phyloP scores from a whole-genome alignment of 2,888 invertebrate species.

The Eupithecia dodoneata region DNA sequence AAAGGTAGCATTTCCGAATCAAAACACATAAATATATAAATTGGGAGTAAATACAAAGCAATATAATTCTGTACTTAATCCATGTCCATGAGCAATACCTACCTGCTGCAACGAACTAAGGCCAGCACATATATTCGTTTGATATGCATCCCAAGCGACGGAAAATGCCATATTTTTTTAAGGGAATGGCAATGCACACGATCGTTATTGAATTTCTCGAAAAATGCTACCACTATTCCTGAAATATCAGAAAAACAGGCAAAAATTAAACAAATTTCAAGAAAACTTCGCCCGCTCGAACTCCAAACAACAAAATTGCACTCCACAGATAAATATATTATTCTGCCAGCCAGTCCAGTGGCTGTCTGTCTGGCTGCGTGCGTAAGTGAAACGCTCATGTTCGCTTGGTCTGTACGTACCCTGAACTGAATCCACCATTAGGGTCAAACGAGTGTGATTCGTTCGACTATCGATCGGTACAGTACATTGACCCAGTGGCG shows the following conservation, averaged over 20 bases:
- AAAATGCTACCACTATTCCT: neutral
- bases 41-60: neutral
- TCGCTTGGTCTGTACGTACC: no score
- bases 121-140: constrained; percentile 67
- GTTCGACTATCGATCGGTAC: no score
- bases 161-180: constrained; percentile 53
- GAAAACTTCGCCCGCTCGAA: neutral
- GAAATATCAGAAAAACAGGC: neutral
- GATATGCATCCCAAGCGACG: constrained; percentile 66
- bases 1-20: neutral
- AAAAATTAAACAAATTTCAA: neutral
- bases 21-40: neutral
- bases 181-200: neutral
- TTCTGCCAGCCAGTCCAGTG: no score
- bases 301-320: neutral
- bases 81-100: constrained; percentile 21
- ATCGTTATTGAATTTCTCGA: neutral
- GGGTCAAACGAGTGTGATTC: no score
- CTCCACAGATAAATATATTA: neutral
- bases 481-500: no score
- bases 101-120: constrained; percentile 71
- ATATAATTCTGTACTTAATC: neutral
- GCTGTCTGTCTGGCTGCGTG: no score
- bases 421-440: no score
- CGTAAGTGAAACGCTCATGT: no score